These are phyloP conservation scores for Rattus norvegicus DNA, from an alignment of 2,113 vertebrate species.

Conservation along the genomic window GRCr8 NC_086019.1:106147001-106147500, in stretches of 20 bases:
- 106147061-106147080: background rate
- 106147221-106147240: background rate
- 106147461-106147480: background rate
- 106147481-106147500: background rate
- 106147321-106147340: too few species aligned
- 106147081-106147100: background rate
- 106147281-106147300: background rate
- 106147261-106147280: background rate
- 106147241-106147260: background rate
- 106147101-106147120: background rate
- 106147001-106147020: background rate
- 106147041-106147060: background rate
- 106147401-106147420: slow-evolving; percentile 21
- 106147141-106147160: background rate
- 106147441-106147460: background rate
- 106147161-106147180: background rate
- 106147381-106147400: background rate
- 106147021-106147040: background rate
- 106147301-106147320: background rate
- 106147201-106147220: background rate
- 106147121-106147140: background rate
- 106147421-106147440: background rate
- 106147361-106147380: slow-evolving; percentile 10
- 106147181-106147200: background rate
- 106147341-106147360: background rate